Evolutionary conservation across 2,888 invertebrate species (phyloP).

Genomic region (Ochropleura leucogaster): DNA sequence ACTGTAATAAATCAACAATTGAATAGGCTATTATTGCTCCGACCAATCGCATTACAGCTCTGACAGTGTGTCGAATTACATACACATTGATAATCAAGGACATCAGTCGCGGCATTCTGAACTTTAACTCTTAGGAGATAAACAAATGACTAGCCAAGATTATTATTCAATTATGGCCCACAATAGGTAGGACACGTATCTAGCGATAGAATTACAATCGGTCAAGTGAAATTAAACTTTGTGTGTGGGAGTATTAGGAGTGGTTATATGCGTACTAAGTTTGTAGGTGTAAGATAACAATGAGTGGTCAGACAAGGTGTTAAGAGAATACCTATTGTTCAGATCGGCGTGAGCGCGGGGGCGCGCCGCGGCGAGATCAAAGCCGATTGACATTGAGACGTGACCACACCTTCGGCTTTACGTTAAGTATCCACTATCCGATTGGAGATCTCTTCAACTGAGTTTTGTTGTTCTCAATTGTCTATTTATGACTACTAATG

Average conservation of each 20-base stretch:
- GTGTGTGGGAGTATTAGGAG: constrained; percentile 25
- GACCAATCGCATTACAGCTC: constrained; percentile 74
- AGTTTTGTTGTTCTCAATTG: constrained; percentile 51
- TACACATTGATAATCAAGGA: constrained; percentile 68
- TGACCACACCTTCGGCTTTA: constrained; percentile 75
- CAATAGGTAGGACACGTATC: constrained; percentile 49
- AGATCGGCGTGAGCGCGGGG: constrained; percentile 67
- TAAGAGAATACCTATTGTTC: constrained; percentile 79
- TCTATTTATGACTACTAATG: constrained; percentile 30
- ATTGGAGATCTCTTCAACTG: constrained; percentile 46
- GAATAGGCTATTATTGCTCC: constrained; percentile 71
- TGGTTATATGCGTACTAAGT: constrained; percentile 39
- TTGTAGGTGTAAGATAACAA: constrained; percentile 69
- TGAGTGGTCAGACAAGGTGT: constrained; percentile 77
- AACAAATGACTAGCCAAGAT: constrained; percentile 57
- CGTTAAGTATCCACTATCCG: constrained; percentile 57
- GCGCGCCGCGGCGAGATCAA: constrained; percentile 77
- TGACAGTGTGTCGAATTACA: constrained; percentile 70
- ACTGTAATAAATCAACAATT: constrained; percentile 76
- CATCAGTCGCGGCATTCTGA: constrained; percentile 50
- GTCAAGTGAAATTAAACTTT: constrained; percentile 58
- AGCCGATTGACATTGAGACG: constrained; percentile 77
- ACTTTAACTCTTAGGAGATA: constrained; percentile 57
- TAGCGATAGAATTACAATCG: constrained; percentile 48
- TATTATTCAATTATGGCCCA: constrained; percentile 62